Conservation (phyloP, 64 coral and sea anemone species). For the Catalaphyllia jardinei region DNA sequence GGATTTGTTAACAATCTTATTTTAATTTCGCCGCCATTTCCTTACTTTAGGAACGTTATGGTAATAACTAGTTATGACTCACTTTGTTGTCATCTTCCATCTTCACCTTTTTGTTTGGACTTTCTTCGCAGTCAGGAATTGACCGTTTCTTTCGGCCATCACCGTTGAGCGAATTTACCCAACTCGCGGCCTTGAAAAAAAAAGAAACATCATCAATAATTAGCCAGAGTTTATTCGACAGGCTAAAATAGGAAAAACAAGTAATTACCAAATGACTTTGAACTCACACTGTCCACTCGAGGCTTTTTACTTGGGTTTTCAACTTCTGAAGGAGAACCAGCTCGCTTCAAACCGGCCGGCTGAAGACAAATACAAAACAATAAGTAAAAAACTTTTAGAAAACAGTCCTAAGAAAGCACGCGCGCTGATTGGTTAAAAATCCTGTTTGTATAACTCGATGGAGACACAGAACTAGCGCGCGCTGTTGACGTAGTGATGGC, state of each 20-base stretch:
- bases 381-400: neutral
- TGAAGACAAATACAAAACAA: neutral
- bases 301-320: conserved; percentile 1
- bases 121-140: neutral
- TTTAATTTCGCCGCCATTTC: neutral
- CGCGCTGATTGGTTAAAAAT: no score
- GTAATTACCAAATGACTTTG: neutral
- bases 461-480: no score
- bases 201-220: neutral
- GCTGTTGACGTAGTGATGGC: no score
- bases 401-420: no score
- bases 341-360: neutral
- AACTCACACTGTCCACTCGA: neutral
- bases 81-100: neutral
- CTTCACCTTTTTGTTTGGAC: neutral
- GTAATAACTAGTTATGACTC: neutral
- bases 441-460: no score
- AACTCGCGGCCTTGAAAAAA: neutral
- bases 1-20: no score
- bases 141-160: neutral
- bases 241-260: neutral
- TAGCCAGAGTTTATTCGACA: neutral
- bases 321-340: conserved; percentile 9
- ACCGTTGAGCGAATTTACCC: neutral
- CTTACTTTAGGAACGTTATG: neutral